These are phyloP conservation scores for Dendroctonus valens DNA, from an alignment of 1,140 invertebrate species.

Conservation along the genomic window DNA sequence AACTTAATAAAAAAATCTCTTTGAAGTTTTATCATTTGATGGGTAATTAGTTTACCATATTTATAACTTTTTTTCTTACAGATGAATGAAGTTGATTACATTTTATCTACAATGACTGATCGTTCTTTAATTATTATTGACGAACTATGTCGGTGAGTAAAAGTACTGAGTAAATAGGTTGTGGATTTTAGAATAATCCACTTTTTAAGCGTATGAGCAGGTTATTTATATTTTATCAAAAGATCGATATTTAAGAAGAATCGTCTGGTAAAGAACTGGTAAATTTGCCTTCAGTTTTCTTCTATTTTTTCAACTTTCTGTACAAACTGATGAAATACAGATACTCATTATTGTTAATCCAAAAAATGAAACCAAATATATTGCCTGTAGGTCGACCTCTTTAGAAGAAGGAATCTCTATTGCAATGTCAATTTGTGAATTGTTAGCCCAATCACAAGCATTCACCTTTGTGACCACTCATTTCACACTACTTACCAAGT, in stretches of 20 bases:
- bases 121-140: slow-evolving; percentile 82
- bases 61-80: slow-evolving; percentile 48
- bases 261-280: not conserved
- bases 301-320: not conserved
- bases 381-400: slow-evolving; percentile 62
- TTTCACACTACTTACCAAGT: slow-evolving; percentile 69
- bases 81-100: slow-evolving; percentile 82
- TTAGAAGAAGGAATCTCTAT: slow-evolving; percentile 80
- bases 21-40: too few relatives aligned
- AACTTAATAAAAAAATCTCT: too few relatives aligned
- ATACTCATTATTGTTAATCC: not conserved
- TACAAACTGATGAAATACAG: not conserved
- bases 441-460: slow-evolving; percentile 65
- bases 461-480: slow-evolving; percentile 85
- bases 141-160: slow-evolving; percentile 65
- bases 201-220: too few relatives aligned
- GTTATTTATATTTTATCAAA: too few relatives aligned
- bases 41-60: too few relatives aligned
- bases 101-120: slow-evolving; percentile 68
- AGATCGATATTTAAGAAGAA: too few relatives aligned
- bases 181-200: not conserved
- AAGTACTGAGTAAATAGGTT: not conserved
- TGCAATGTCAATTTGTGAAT: slow-evolving; percentile 79
- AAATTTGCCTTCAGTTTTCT: not conserved
- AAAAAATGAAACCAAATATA: too few relatives aligned